These are phyloP conservation scores for Drosophila trapezifrons DNA, from an alignment of 1,140 invertebrate genomes.

Conservation along the genomic window DNA sequence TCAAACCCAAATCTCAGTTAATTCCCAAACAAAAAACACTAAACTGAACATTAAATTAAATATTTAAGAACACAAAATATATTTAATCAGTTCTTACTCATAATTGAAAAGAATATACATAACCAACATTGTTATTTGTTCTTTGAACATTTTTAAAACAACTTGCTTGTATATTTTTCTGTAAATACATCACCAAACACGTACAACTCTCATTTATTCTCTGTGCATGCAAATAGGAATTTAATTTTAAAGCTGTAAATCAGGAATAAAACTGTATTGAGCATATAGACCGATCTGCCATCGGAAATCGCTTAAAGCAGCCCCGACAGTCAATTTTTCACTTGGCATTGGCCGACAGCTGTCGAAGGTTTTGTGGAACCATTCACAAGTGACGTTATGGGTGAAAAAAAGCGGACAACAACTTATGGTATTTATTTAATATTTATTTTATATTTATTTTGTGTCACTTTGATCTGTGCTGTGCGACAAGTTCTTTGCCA, in stretches of 20 bases:
- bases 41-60: too few relatives aligned
- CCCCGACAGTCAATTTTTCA: slow-evolving; percentile 66
- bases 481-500: slow-evolving; percentile 77
- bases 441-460: slow-evolving; percentile 62
- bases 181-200: too few relatives aligned
- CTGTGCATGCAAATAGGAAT: background rate
- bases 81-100: too few relatives aligned
- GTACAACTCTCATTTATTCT: background rate
- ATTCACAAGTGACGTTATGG: slow-evolving; percentile 7
- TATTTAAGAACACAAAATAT: too few relatives aligned
- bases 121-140: too few relatives aligned
- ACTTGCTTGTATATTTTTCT: too few relatives aligned
- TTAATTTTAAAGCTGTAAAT: background rate
- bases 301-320: slow-evolving; percentile 64
- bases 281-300: slow-evolving; percentile 28
- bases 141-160: too few relatives aligned
- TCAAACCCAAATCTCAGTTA: too few relatives aligned
- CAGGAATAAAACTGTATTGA: background rate
- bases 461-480: slow-evolving; percentile 69
- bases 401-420: slow-evolving; percentile 6
- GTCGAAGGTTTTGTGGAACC: slow-evolving; percentile 35
- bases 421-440: slow-evolving; percentile 44
- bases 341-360: slow-evolving; percentile 58
- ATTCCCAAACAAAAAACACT: too few relatives aligned
- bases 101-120: too few relatives aligned